Conservation (phyloP, 1,140 invertebrate genomes). For the Drosophila rufa region DNA sequence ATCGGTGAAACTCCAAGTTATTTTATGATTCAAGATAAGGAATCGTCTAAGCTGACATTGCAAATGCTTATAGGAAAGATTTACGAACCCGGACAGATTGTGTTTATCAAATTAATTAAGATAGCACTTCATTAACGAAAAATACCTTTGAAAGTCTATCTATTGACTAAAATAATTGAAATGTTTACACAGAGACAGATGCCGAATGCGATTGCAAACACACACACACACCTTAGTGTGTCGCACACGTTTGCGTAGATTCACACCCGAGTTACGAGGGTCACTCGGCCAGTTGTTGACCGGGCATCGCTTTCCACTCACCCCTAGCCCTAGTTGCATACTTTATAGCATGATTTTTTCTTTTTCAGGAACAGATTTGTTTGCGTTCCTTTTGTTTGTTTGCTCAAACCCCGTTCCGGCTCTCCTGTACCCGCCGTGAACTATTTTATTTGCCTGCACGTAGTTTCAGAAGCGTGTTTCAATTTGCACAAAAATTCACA, state of each 20-base stretch:
- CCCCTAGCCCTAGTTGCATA: constrained; percentile 49
- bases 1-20: background rate
- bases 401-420: constrained; percentile 20
- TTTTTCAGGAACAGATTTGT: constrained; percentile 67
- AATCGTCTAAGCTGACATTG: background rate
- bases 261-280: constrained; percentile 14
- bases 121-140: constrained; percentile 2
- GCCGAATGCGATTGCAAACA: background rate
- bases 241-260: constrained; percentile 4
- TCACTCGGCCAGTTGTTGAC: constrained; percentile 20
- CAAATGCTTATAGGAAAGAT: background rate
- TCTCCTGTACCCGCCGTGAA: constrained; percentile 13
- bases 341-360: constrained; percentile 67
- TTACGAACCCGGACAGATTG: background rate
- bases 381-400: constrained; percentile 73
- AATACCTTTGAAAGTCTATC: constrained; percentile 11
- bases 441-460: constrained; percentile 69
- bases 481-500: constrained; percentile 78
- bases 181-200: constrained; percentile 20
- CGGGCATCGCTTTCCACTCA: constrained; percentile 19
- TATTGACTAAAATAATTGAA: constrained; percentile 20
- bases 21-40: constrained; percentile 13
- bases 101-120: constrained; percentile 34
- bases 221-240: constrained; percentile 22
- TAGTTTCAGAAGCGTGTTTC: constrained; percentile 76